Percentiles rank a stretch among this genome's conserved stretches.
Evolutionary conservation across 1,140 invertebrate genomes (phyloP).

Genomic region (Drepana arcuata): DNA sequence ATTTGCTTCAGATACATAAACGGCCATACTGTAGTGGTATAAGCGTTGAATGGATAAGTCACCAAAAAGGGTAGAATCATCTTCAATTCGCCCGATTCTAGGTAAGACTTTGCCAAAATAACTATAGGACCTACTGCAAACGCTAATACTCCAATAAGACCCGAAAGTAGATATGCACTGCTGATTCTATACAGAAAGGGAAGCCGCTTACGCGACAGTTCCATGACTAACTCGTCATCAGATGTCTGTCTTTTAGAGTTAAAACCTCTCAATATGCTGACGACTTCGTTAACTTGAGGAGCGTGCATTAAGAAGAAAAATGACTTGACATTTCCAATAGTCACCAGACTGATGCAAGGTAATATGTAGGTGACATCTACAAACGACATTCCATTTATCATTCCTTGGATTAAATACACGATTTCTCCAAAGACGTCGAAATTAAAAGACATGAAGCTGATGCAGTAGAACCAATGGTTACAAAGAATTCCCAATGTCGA

Average conservation of each 20-base stretch:
- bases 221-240: conserved; percentile 1
- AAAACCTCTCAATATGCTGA: conserved; percentile 8
- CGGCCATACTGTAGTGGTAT: conserved; percentile 16
- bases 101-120: conserved; percentile 12
- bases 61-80: conserved; percentile 23
- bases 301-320: conserved; percentile 12
- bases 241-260: not conserved
- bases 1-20: conserved; percentile 23
- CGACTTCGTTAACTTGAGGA: conserved; percentile 11
- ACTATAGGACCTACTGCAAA: conserved; percentile 20
- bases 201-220: conserved; percentile 6
- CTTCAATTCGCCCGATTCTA: conserved; percentile 15
- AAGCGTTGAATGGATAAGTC: conserved; percentile 28
- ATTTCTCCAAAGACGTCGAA: conserved; percentile 8
- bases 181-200: not conserved
- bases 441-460: conserved; percentile 7
- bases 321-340: conserved; percentile 14
- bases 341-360: conserved; percentile 14
- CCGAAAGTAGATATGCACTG: conserved; percentile 1
- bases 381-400: conserved; percentile 6
- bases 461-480: conserved; percentile 8
- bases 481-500: conserved; percentile 4
- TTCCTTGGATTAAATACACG: conserved; percentile 8
- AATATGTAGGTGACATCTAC: conserved; percentile 17
- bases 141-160: conserved; percentile 2